Evolutionary conservation across 2,797 vertebrate genomes (phyloP).

Genomic region (Threskiornis aethiopicus): DNA sequence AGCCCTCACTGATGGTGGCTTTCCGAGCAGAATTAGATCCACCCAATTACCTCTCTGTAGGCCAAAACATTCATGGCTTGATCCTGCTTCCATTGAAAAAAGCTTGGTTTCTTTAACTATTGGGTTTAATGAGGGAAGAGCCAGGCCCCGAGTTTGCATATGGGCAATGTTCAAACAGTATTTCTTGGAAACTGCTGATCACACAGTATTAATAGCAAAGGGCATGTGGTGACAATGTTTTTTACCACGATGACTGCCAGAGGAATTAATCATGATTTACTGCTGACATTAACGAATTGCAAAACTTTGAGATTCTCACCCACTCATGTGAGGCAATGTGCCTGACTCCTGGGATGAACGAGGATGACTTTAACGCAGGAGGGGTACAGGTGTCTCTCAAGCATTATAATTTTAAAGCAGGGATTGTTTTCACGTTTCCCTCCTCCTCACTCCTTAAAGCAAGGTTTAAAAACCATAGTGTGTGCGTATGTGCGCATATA

Average conservation of each 20-base stretch:
- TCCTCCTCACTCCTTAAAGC: background rate
- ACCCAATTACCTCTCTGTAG: background rate
- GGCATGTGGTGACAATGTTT: slow-evolving; percentile 50
- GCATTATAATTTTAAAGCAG: background rate
- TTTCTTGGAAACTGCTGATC: slow-evolving; percentile 34
- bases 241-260: background rate
- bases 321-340: slow-evolving; percentile 10
- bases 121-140: background rate
- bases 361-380: background rate
- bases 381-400: background rate
- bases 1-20: background rate
- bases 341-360: background rate
- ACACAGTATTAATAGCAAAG: background rate
- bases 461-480: background rate
- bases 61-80: background rate
- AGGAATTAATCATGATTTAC: slow-evolving; percentile 53
- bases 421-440: background rate
- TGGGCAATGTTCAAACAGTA: background rate
- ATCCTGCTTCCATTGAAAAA: background rate
- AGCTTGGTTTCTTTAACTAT: background rate
- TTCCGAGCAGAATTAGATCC: background rate
- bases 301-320: slow-evolving; percentile 13
- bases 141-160: background rate
- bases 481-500: background rate
- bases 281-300: slow-evolving; percentile 9